These are phyloP conservation scores for Cossypha caffra DNA, from an alignment of 2,797 vertebrate genomes.

Conservation along the genomic window DNA sequence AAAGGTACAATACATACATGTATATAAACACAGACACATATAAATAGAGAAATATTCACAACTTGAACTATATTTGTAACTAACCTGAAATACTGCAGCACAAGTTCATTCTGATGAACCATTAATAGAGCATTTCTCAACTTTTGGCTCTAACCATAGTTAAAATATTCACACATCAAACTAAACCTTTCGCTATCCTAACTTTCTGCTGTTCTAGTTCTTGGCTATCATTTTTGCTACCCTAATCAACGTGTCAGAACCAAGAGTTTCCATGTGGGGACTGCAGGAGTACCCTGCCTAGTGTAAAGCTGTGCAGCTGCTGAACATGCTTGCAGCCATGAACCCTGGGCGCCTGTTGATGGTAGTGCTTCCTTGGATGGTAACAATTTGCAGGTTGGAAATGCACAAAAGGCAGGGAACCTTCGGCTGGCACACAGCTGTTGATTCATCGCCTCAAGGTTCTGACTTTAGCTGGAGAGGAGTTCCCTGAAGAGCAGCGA, in stretches of 20 bases:
- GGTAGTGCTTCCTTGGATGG: not conserved
- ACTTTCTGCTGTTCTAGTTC: not conserved
- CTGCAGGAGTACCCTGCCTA: slow-evolving; percentile 11
- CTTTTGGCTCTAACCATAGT: slow-evolving; percentile 56
- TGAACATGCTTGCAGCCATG: slow-evolving; percentile 38
- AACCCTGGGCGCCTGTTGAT: not conserved
- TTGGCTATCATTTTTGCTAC: slow-evolving; percentile 22
- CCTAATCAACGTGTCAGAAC: slow-evolving; percentile 17
- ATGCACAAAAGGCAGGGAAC: slow-evolving; percentile 27
- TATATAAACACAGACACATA: slow-evolving; percentile 67
- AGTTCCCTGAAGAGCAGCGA: slow-evolving; percentile 79
- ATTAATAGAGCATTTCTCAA: slow-evolving; percentile 20
- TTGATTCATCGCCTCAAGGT: slow-evolving; percentile 73
- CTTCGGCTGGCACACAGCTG: not conserved
- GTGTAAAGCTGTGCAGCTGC: slow-evolving; percentile 40
- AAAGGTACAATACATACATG: slow-evolving; percentile 47
- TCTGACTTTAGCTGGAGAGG: slow-evolving; percentile 87
- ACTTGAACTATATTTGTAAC: slow-evolving; percentile 61
- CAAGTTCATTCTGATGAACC: slow-evolving; percentile 60
- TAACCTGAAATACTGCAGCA: slow-evolving; percentile 76
- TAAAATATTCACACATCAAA: slow-evolving; percentile 26
- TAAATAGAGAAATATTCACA: slow-evolving; percentile 68
- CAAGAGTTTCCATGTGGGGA: slow-evolving; percentile 13
- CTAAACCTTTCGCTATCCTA: slow-evolving; percentile 23
- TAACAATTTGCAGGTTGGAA: slow-evolving; percentile 61